Conservation (phyloP, 2,888 invertebrate genomes). For the Crematogaster levior region DNA sequence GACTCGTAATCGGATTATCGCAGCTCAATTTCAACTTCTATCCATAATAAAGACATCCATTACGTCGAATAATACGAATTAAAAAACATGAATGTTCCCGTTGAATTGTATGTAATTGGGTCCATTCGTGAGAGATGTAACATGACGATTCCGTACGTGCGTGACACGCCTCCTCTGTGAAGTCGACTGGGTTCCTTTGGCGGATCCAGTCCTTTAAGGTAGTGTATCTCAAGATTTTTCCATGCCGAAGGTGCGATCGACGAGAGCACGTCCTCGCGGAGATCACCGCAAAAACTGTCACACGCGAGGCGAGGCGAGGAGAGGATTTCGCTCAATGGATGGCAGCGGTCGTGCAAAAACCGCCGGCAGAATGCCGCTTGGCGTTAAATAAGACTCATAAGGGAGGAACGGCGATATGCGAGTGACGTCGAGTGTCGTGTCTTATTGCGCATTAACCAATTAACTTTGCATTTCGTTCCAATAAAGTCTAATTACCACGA, state of each 20-base stretch:
- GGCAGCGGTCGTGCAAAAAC: conserved; percentile 30
- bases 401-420: background rate
- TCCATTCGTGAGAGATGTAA: conserved; percentile 36
- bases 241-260: conserved; percentile 25
- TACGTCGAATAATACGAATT: background rate
- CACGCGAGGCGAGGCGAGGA: conserved; percentile 17
- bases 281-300: conserved; percentile 38
- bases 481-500: background rate
- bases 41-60: conserved; percentile 25
- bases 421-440: background rate
- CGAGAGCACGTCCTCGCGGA: conserved; percentile 1
- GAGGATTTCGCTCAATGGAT: conserved; percentile 32
- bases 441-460: conserved; percentile 9
- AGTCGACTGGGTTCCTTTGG: background rate
- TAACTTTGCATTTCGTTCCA: background rate
- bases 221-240: conserved; percentile 12
- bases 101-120: conserved; percentile 38
- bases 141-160: conserved; percentile 40
- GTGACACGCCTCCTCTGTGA: conserved; percentile 38
- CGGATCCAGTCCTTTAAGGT: background rate
- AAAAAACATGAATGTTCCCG: conserved; percentile 9
- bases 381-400: conserved; percentile 24
- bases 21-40: background rate
- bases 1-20: background rate
- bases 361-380: conserved; percentile 14